These are phyloP conservation scores for Polyommatus iphigenia DNA, from an alignment of 2,888 invertebrate species.

Conservation along the genomic window DNA sequence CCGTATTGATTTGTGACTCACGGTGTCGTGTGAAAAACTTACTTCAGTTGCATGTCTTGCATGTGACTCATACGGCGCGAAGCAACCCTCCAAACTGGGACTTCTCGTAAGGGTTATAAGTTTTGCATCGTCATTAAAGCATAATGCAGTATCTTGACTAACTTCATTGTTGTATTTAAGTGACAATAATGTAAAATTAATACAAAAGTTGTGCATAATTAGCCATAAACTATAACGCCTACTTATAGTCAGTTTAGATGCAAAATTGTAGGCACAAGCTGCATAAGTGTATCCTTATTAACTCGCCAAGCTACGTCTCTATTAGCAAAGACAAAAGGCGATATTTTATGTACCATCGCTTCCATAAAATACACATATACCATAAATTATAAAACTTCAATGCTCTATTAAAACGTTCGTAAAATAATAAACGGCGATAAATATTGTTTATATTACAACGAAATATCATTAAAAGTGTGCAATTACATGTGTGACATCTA, in stretches of 20 bases:
- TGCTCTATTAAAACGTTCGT: slow-evolving; percentile 24
- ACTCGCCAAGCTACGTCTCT: neutral
- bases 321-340: slow-evolving; percentile 17
- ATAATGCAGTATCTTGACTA: neutral
- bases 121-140: neutral
- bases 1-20: slow-evolving; percentile 53
- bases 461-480: neutral
- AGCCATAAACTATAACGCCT: neutral
- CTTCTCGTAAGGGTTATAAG: neutral
- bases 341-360: slow-evolving; percentile 1
- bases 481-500: slow-evolving; percentile 24
- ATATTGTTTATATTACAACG: neutral
- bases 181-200: neutral
- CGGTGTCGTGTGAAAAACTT: slow-evolving; percentile 48
- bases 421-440: neutral
- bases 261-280: neutral
- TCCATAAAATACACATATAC: neutral
- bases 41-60: slow-evolving; percentile 9
- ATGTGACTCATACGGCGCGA: neutral
- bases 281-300: neutral
- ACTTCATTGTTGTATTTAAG: neutral
- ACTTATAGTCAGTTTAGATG: neutral
- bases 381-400: slow-evolving; percentile 16
- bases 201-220: neutral
- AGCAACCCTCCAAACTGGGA: neutral